phyloP scores from a whole-genome alignment of 2,888 invertebrate species.

The Philaethria dido region DNA sequence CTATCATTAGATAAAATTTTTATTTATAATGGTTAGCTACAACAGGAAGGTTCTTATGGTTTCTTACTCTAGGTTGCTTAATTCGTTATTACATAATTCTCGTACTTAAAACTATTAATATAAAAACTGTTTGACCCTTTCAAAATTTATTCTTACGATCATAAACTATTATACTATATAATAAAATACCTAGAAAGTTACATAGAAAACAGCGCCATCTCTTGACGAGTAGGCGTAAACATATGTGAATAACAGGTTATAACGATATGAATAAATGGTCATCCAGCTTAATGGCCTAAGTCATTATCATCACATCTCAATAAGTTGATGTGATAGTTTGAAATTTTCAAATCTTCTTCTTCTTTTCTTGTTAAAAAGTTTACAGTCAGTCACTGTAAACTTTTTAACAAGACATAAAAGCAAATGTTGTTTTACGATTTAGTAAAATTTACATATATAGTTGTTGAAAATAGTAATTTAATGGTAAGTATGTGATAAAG shows the following conservation, averaged over 20 bases:
- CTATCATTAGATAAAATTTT: too few species aligned
- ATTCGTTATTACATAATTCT: background rate
- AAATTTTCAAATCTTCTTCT: background rate
- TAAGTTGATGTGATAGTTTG: background rate
- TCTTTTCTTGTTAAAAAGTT: too few species aligned
- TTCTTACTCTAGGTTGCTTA: background rate
- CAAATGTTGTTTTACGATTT: too few species aligned
- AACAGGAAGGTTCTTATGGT: too few species aligned
- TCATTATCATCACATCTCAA: background rate
- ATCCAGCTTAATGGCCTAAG: background rate
- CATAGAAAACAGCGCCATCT: conserved; percentile 48
- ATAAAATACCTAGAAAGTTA: background rate
- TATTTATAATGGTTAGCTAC: too few species aligned
- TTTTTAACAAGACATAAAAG: too few species aligned
- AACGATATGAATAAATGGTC: background rate
- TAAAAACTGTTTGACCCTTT: too few species aligned
- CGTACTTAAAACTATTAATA: background rate
- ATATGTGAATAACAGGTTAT: background rate
- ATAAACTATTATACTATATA: background rate
- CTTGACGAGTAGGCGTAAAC: conserved; percentile 48
- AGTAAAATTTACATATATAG: too few species aligned
- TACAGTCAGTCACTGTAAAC: too few species aligned
- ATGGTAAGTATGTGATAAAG: too few species aligned
- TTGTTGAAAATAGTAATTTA: too few species aligned
- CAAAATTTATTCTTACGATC: background rate